Base-by-base conservation (phyloP, 2,888 invertebrate genomes). In the Bibio marci region DNA sequence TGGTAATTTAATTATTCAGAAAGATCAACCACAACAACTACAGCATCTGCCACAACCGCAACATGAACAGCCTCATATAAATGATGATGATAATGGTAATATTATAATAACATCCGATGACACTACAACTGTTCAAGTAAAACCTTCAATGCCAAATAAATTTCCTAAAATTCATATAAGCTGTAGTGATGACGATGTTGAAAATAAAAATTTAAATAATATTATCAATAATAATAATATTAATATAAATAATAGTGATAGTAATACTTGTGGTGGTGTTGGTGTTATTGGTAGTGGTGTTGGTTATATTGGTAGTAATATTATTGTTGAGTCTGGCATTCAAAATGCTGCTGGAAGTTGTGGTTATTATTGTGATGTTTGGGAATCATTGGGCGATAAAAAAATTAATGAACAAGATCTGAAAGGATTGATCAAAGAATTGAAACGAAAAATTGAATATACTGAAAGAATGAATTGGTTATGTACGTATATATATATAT, bases 391-490 rank as follows among this genome's bases (percentile, higher is more conserved):
- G 12, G 17, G 30, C 33, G 34, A 34, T 3, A 27, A 31, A 36
- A 31, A 17, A 12, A 28, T 36, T 28, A n/a, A 13, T 34, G 42
- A 39, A 12, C 58, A 58, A 19, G 62, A 62, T 45, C 56, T 62
- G 47, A 53, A 57, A 38, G 54, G 56, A 33, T 45, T 62, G 41
- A 56, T 62, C 44, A 56, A 53, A 50, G 63, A 62, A 50, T 52
- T 62, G 41, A 60, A 58, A 46, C 53, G 58, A 36, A 62, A 62
- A 48, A 58, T 62, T 41, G 63, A 62, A 47, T 62, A 60, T 46
- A 59, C 62, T 32, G 62, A 62, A 45, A 59, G 56, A 48, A 62
- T 62, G 59, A 62, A 62, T 52, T 62, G 62, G 62, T 49, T 62
- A 56, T 62, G 62, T 62, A 47, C 62, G 62, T 62, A 47, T 14